Evolutionary conservation across 2,113 vertebrate species (phyloP), one percentile per base, ranked within the genome.

Genomic region (Poeciliopsis retropinna): DNA sequence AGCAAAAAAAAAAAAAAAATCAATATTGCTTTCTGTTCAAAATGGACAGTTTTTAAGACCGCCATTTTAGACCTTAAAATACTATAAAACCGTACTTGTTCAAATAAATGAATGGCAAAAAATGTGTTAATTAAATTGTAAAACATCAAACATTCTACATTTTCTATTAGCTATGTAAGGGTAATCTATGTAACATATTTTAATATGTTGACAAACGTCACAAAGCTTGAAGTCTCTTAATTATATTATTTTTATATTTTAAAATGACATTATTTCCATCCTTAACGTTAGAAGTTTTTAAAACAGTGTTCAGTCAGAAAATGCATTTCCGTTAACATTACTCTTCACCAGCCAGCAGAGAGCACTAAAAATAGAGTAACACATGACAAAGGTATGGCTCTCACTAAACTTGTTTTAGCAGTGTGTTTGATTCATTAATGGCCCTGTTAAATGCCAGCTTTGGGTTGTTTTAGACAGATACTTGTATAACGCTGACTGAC

Each of bases 271-370:
- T 29, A 28, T 12, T 29, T 28, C 27, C 12, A 14, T 14, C 5
- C 44, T 61, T 29, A 29, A 9, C 17, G 22, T 31, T 63, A 1
- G 15, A 63, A 14, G 14, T 6, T 17, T 47, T 47, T 19, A 5
- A 41, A 44, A 44, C 4, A 1, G 14, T 17, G 15, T 7, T 19
- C 19, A 10, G 34, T 37, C 34, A 37, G 34, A 37, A 37, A 37
- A 37, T 37, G 34, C 34, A 37, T 37, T 11, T 32, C 25, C 13
- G 31, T 32, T 41, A 34, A 34, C 8, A 61, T 29, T 62, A 57
- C n/a, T 72, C 32, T 39, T 13, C 17, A 64, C 25, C 72, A 68
- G 25, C 78, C 83, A 80, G 67, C 73, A 87, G 82, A 67, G 85
- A 61, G 82, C 82, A 87, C 67, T 77, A 78, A 71, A 77, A 72